These are phyloP conservation scores for Caenorhabditis brenneri DNA, from an alignment of 1,140 invertebrate species.

Conservation along the genomic window DNA sequence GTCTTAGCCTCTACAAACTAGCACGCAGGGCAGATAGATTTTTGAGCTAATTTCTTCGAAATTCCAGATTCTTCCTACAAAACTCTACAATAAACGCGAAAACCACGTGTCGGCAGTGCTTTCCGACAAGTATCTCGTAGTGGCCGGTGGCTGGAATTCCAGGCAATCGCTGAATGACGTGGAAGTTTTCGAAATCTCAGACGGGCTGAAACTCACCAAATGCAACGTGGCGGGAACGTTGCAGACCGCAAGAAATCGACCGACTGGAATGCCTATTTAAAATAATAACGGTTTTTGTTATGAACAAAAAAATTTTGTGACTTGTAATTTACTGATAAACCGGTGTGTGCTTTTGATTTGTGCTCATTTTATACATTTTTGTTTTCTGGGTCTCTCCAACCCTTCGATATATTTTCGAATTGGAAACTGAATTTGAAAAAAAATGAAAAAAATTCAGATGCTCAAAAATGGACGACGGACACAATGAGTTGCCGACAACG, in stretches of 20 bases:
- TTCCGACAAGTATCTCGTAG: background rate
- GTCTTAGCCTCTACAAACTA: too few relatives aligned
- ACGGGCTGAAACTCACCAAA: background rate
- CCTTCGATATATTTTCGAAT: background rate
- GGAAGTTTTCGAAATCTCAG: constrained; percentile 1
- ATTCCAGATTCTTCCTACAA: background rate
- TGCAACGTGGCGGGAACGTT: background rate
- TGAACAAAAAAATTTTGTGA: background rate
- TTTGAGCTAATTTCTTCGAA: background rate
- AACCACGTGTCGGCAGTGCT: constrained; percentile 20
- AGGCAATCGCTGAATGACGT: background rate
- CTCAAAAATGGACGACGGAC: background rate
- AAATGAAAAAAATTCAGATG: background rate
- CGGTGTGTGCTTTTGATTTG: background rate
- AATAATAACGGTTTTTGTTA: background rate
- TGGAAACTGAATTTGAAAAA: too few relatives aligned
- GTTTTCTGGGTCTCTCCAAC: background rate
- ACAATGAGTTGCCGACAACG: constrained; percentile 10
- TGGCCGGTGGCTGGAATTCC: constrained; percentile 9
- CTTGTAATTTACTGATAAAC: background rate
- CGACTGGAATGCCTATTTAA: background rate
- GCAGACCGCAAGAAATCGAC: background rate
- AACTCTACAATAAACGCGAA: background rate
- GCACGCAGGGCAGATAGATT: too few relatives aligned
- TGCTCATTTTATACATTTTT: background rate